Base-by-base conservation (phyloP, 2,113 vertebrate genomes). In the Notothenia coriiceps region DNA sequence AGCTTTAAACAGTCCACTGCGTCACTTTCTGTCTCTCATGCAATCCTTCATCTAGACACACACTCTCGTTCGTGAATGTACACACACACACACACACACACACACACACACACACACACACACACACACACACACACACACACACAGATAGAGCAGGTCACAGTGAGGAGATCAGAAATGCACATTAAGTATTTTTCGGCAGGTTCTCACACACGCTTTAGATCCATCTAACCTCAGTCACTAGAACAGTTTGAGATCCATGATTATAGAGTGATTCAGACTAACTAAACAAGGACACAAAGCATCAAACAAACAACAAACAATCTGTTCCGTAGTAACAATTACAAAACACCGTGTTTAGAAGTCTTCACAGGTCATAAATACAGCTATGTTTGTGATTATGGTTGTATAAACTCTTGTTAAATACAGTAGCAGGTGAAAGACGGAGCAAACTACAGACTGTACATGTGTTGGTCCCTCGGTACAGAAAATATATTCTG, bases 111-210 rank as follows among this genome's bases (percentile, higher is more conserved):
- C 66, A 63, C 47, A 57, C 59, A 47, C 60, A 52, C 35, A 29
- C 55, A 57, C 25, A 46, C 72, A 52, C 33, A 2, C 33, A 6
- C 33, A 0, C 55, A 57, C 25, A 46, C 72, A 52, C 33, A 35
- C 56, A 46, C 67, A 14, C 76, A 54, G 0, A 77, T 55, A 87
- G 57, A 86, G 83, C 77, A 87, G 86, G 83, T 93, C 93, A 94
- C 93, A 94, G 93, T 94, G 93, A 93, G 77, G 86, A 92, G 91
- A 92, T 93, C 91, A 90, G 85, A 94, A 92, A 92, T 89, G 89
- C 90, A 91, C 85, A 70, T 88, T 68, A 74, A 87, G 84, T 92
- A 74, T 92, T 90, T 85, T 80, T 68, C 55, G 22, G 74, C 57
- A 70, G 78, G 86, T 83, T 75, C 74, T 63, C 69, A 40, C 54